Percentiles rank a stretch among this genome's conserved stretches.
phyloP scores from a whole-genome alignment of 2,888 invertebrate genomes.

The Gymnoscelis rufifasciata region DNA sequence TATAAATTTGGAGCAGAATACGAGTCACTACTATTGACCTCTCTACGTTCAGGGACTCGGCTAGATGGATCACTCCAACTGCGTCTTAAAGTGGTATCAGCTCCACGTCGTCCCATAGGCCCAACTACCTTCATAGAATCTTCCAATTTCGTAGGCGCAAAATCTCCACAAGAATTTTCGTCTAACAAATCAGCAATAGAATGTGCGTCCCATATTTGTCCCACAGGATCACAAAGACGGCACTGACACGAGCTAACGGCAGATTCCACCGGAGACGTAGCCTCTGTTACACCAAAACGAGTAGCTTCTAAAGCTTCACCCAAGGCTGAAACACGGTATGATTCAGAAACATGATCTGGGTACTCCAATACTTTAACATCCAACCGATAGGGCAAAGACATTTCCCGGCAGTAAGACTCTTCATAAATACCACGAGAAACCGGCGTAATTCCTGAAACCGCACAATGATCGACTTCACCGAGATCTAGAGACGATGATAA shows the following conservation, averaged over 20 bases:
- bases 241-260: conserved; percentile 82
- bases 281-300: conserved; percentile 65
- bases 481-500: conserved; percentile 62
- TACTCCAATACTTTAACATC: conserved; percentile 69
- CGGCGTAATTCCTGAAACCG: conserved; percentile 52
- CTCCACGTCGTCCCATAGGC: conserved; percentile 57
- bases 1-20: conserved; percentile 70
- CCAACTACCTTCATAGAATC: conserved; percentile 75
- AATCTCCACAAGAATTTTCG: conserved; percentile 70
- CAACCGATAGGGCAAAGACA: conserved; percentile 70
- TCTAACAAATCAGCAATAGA: conserved; percentile 75
- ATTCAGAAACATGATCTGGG: conserved; percentile 59
- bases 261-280: conserved; percentile 67
- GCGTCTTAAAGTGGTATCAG: conserved; percentile 72
- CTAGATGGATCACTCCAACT: conserved; percentile 83
- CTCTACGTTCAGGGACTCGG: conserved; percentile 63
- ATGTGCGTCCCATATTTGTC: conserved; percentile 87
- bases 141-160: conserved; percentile 71
- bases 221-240: conserved; percentile 86
- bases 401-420: conserved; percentile 71
- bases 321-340: conserved; percentile 73
- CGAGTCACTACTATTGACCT: conserved; percentile 52
- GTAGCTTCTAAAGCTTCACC: conserved; percentile 75
- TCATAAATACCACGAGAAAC: conserved; percentile 64
- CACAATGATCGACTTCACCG: conserved; percentile 69